Evolutionary conservation across 1,140 invertebrate species (phyloP).

Genomic region (Probaryconus sp.): DNA sequence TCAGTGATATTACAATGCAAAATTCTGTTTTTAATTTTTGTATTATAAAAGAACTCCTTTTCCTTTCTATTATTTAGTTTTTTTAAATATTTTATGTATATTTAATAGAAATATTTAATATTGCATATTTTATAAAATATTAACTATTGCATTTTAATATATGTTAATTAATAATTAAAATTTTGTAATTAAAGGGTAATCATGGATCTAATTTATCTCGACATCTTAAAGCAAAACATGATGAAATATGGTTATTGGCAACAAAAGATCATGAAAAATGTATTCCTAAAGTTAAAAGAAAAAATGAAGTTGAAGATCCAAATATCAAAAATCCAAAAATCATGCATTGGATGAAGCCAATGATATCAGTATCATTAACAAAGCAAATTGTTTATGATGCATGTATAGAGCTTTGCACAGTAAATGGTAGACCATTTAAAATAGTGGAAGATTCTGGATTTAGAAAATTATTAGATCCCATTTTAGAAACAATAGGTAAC

Average conservation of each 20-base stretch:
- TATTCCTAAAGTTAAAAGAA: not conserved
- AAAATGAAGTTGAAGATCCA: not conserved
- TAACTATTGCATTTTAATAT: no score
- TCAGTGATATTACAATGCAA: no score
- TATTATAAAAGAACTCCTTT: no score
- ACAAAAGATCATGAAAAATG: not conserved
- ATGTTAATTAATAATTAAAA: not conserved
- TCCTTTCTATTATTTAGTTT: no score
- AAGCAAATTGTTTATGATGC: conserved; percentile 17
- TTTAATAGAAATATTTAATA: no score
- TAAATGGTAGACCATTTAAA: conserved; percentile 25
- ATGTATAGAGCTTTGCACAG: conserved; percentile 27
- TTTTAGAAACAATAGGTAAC: conserved; percentile 9
- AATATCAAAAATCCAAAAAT: not conserved
- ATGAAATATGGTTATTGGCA: not conserved
- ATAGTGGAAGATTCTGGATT: conserved; percentile 13
- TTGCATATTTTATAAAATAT: no score
- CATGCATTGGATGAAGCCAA: not conserved
- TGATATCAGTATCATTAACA: conserved; percentile 16
- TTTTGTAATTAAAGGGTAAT: not conserved
- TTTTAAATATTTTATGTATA: no score
- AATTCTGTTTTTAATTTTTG: no score
- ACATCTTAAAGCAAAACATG: not conserved
- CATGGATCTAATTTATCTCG: not conserved
- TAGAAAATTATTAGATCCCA: conserved; percentile 14